Base-by-base conservation (phyloP, 2,888 invertebrate genomes). In the Sphinx pinastri region DNA sequence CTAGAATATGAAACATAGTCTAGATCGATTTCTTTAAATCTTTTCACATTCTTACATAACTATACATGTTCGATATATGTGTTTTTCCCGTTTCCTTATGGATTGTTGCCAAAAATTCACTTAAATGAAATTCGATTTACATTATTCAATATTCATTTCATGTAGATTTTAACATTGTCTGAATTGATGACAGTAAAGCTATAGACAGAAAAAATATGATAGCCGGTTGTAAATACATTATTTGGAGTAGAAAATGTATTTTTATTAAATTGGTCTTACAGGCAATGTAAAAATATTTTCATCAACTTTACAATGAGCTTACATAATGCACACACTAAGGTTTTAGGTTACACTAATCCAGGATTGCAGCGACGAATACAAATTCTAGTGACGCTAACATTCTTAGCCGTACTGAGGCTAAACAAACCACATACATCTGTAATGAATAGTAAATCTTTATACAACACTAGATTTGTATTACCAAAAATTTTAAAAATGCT, bases 1-100 rank as follows among this genome's bases (percentile, higher is more conserved):
- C 78, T 75, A 80, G 76, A 81, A 79, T 80, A 80, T 75, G 73
- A 71, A 71, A 45, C 67, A 70, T 54, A 69, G 45, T 68, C 68
- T 68, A 68, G 68, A 68, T 71, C 69, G 38, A 69, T 72, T 74
- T 72, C 72, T 63, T 71, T 70, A 54, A n/a, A 51, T 52, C 59
- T 70, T 67, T 67, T 51, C 54, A n/a, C 52, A 60, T 47, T 70
- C 63, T 55, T 54, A 68, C 67, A 45, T 66, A 13, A 49, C 13
- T 63, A 63, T 63, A 63, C 47, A 19, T n/a, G 45, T 7, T 3
- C 5, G 14, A 38, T 60, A 16, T 47, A 60, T 10, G 38, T 31
- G 49, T 19, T 63, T 19, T 47, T 13, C 38, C 31, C 13, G 8
- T 19, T 63, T 63, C 16, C 0, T 47, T 63, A 19, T 63, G 49